A percentile compares a stretch with the other conserved stretches of the same genome.
These are phyloP conservation scores for Kobus ellipsiprymnus DNA, from an alignment of 2,113 vertebrate genomes.

Conservation along the genomic window DNA sequence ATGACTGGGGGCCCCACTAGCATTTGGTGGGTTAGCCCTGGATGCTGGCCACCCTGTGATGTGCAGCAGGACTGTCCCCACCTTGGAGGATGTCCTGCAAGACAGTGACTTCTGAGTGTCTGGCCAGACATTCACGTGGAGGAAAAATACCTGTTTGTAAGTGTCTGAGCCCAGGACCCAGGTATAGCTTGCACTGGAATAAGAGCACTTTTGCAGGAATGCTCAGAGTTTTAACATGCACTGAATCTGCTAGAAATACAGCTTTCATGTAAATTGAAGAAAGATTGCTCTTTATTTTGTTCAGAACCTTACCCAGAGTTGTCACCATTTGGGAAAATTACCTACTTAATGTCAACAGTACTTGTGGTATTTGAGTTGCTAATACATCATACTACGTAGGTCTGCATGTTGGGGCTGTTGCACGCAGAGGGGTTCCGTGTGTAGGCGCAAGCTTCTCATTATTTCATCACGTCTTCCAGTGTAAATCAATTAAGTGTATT, in stretches of 20 bases:
- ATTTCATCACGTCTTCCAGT: not conserved
- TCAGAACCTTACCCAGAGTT: not conserved
- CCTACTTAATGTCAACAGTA: not conserved
- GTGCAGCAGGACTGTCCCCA: not conserved
- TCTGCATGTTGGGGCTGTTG: not conserved
- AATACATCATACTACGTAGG: not conserved
- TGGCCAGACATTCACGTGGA: not conserved
- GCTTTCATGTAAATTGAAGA: not conserved
- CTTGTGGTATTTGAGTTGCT: not conserved
- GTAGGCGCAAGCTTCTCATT: not conserved
- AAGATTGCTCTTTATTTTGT: not conserved
- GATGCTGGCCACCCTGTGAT: not conserved
- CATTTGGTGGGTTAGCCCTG: not conserved
- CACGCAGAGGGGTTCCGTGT: not conserved
- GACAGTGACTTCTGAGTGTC: not conserved
- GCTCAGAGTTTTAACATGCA: not conserved
- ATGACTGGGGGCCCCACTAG: not conserved
- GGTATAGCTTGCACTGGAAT: not conserved
- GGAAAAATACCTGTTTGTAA: not conserved
- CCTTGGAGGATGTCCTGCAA: accelerated
- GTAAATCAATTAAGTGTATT: not conserved
- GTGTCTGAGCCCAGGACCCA: not conserved
- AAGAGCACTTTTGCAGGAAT: not conserved
- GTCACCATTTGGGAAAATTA: not conserved
- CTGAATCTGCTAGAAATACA: not conserved